Evolutionary conservation across 2,888 invertebrate species (phyloP).

Genomic region (Lasioglossum figueresi): DNA sequence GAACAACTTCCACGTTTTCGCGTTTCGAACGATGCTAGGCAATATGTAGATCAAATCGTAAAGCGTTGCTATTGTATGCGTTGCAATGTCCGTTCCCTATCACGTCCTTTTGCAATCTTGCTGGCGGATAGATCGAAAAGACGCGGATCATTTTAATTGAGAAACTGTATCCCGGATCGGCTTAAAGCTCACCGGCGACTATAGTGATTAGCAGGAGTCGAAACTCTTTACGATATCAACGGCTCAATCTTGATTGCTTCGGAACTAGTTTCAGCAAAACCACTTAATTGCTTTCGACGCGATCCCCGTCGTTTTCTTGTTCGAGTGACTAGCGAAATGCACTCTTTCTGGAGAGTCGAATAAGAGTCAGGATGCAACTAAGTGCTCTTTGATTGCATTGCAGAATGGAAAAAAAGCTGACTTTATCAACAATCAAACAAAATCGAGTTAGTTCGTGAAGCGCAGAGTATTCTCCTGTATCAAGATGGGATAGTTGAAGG

Average conservation of each 20-base stretch:
- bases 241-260: slow-evolving; percentile 31
- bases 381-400: not conserved
- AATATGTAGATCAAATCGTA: slow-evolving; percentile 57
- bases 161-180: not conserved
- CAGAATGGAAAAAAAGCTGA: not conserved
- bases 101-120: slow-evolving; percentile 36
- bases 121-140: slow-evolving; percentile 10
- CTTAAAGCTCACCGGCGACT: slow-evolving; percentile 37
- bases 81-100: slow-evolving; percentile 30
- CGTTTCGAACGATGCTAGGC: slow-evolving; percentile 57
- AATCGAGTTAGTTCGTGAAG: not conserved
- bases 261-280: slow-evolving; percentile 5
- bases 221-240: slow-evolving; percentile 46
- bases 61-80: slow-evolving; percentile 51
- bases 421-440: not conserved
- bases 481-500: not conserved
- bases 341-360: not conserved
- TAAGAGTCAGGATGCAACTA: not conserved
- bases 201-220: slow-evolving; percentile 67
- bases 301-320: not conserved
- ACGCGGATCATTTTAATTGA: slow-evolving; percentile 50
- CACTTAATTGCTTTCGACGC: not conserved
- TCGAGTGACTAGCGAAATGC: not conserved
- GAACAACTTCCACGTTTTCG: slow-evolving; percentile 74
- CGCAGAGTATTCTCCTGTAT: not conserved